Base-by-base conservation (phyloP, 2,797 vertebrate genomes). In the Arrhamphus sclerolepis region DNA sequence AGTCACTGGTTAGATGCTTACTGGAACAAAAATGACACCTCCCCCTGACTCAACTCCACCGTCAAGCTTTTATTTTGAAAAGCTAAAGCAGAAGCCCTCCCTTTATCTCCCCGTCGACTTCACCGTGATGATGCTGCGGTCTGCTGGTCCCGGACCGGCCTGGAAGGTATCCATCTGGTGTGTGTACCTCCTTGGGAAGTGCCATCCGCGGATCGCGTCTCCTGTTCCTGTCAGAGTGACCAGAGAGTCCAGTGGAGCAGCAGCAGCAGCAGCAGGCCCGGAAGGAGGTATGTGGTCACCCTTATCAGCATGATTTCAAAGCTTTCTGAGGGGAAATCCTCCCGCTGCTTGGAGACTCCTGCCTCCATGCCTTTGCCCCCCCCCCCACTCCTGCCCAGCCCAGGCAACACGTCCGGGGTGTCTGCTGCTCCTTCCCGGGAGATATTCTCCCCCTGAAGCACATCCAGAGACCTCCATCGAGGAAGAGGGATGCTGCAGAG, bases 81-180 rank as follows among this genome's bases (percentile, higher is more conserved):
- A 6, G 16, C 2, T 0, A 0, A 22, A 54, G 22, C 51, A 58
- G 83, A 84, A 56, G 42, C 39, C 0, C 2, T 0, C 0, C 3
- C 2, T 20, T 2, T 1, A 4, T 14, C 14, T 41, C 10, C 16
- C 11, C 3, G 54, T 53, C 62, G 70, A 2, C 60, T 74, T 86
- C 43, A 66, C 28, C 16, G 13, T 16, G 48, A 49, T 78, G 90
- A 89, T 89, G 89, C 87, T 89, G 90, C 68, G 69, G 52, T 72
- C 79, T 84, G 86, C 84, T 86, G 85, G 85, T 89, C 83, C 83
- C 74, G 54, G 56, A 85, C 86, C 88, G 80, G 76, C 80, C 62
- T 74, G 77, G 78, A 81, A 86, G 87, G 86, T 90, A 87, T 91
- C 91, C 91, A 89, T 90, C 86, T 87, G 82, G 62, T 70, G 64